Evolutionary conservation across 2,113 vertebrate genomes (phyloP), one percentile per base, ranked within the genome.

Genomic region (Petromus typicus): DNA sequence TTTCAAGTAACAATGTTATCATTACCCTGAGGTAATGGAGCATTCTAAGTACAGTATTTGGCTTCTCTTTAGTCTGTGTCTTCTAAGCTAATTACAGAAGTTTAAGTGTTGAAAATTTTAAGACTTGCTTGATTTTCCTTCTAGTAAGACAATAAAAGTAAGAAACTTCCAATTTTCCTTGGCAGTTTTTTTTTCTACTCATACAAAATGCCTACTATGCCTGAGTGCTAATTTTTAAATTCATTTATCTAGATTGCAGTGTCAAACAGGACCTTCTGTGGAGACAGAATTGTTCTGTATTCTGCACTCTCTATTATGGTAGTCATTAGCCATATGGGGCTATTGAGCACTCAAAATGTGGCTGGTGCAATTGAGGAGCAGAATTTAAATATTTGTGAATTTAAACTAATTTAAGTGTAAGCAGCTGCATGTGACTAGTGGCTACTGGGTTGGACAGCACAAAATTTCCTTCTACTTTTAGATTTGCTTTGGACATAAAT

Each of bases 51-150:
- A 73, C 71, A 48, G 25, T 69, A 73, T 34, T 63, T 45, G 37
- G 12, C 80, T 7, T 64, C 54, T 89, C 16, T 94, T 89, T 80
- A 78, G 45, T 73, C 20, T 69, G 76, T 86, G 81, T 73, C 79
- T 89, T 63, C 32, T 59, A 43, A 48, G 34, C 32, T 73, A 86
- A 57, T 86, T 64, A 86, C 6, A 81, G 11, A 48, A n/a, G 37
- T 67, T 93, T 80, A 56, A n/a, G 69, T 84, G 89, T 32, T 80
- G 34, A 30, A 34, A 76, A 83, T 76, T 95, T 78, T 93, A 87
- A 43, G 87, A 90, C 32, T 66, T 86, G 45, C 57, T 90, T 63
- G 59, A 43, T 76, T 82, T 93, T 79, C n/a, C 71, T 69, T 84
- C 61, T 57, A 56, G 51, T 73, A 34, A 88, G 73, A 79, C 80